Conservation (phyloP, 2,888 invertebrate species). For the Blera fallax region DNA sequence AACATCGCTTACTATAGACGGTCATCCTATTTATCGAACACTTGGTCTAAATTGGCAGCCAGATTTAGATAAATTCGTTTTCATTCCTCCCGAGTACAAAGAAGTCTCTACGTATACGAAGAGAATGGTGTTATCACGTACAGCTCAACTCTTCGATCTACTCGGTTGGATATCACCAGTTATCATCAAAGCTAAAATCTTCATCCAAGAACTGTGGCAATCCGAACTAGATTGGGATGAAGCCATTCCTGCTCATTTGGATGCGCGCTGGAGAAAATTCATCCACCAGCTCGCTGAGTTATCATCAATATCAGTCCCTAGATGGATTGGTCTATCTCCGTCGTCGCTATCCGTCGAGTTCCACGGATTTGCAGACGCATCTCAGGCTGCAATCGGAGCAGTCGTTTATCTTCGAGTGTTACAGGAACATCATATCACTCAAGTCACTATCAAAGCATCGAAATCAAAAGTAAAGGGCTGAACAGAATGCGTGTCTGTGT, state of each 20-base stretch:
- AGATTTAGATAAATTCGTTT: conserved; percentile 33
- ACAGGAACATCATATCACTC: background rate
- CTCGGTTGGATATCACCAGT: conserved; percentile 26
- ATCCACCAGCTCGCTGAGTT: background rate
- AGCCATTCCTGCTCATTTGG: background rate
- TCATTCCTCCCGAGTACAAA: background rate
- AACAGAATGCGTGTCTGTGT: too few species aligned
- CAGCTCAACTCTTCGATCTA: conserved; percentile 1
- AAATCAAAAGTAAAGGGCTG: conserved; percentile 8
- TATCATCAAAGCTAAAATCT: background rate
- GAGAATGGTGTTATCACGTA: conserved; percentile 3
- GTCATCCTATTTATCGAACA: conserved; percentile 15
- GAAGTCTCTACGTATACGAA: conserved; percentile 5
- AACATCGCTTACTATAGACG: conserved; percentile 6
- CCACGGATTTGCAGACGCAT: conserved; percentile 10
- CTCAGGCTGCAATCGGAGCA: background rate
- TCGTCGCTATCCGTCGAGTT: background rate
- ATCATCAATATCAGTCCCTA: background rate
- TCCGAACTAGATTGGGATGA: background rate
- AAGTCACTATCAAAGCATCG: background rate
- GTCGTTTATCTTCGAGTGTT: background rate
- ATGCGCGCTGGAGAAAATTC: conserved; percentile 4
- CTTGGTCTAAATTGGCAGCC: too few species aligned
- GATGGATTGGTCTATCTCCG: background rate
- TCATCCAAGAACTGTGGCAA: conserved; percentile 8